phyloP scores from a whole-genome alignment of 2,888 invertebrate genomes.

The Latrodectus elegans region DNA sequence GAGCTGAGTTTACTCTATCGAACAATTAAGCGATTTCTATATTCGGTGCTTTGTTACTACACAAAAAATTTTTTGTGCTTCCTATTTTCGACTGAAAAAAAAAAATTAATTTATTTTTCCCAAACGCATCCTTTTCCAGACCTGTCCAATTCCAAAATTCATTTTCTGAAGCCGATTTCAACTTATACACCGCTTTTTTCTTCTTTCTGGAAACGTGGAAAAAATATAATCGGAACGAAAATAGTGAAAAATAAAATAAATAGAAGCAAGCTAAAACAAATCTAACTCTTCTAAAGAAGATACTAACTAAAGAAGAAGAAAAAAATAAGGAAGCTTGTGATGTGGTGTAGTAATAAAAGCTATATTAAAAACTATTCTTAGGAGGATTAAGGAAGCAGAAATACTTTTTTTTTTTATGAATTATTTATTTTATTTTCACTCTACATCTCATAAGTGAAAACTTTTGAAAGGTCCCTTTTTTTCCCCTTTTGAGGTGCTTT shows the following conservation, averaged over 20 bases:
- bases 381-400: constrained; percentile 43
- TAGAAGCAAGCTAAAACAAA: background rate
- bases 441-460: constrained; percentile 46
- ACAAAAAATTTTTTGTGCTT: no score
- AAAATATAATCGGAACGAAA: no score
- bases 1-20: no score
- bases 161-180: constrained; percentile 37
- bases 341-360: constrained; percentile 65
- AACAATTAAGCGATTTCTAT: no score
- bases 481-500: constrained; percentile 16
- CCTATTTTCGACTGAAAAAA: background rate
- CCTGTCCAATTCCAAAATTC: constrained; percentile 15
- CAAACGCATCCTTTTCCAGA: constrained; percentile 10
- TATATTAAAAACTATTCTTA: constrained; percentile 67
- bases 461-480: constrained; percentile 35
- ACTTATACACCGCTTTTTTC: constrained; percentile 22
- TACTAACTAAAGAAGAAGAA: background rate
- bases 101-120: background rate
- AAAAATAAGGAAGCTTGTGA: constrained; percentile 13
- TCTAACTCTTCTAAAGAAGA: background rate
- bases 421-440: constrained; percentile 51
- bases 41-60: no score
- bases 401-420: constrained; percentile 27
- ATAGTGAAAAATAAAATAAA: background rate
- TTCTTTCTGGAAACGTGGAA: background rate